Evolutionary conservation across 1,140 invertebrate species (phyloP), one percentile per base, ranked within the genome.

Genomic region (Diploscapter pachys): DNA sequence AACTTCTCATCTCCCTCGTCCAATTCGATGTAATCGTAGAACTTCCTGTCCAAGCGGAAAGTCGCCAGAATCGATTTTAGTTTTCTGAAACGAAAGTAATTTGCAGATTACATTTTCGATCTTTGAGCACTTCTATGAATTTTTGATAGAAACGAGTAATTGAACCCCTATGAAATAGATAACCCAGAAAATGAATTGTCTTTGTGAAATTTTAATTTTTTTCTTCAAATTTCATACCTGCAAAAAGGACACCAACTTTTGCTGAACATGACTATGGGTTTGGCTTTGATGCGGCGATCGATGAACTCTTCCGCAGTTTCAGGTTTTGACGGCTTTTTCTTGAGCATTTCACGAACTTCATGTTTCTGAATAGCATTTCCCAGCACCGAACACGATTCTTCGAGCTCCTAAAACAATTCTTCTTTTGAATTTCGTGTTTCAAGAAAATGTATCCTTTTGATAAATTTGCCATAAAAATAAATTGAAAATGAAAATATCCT

Each of bases 1-100:
- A 67, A 67, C 64, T 57, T 59, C 50, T 74, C 72, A 2, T 52
- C 4, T 48, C 64, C 57, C 57, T 74, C 64, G n/a, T 74, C 72
- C 54, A 68, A 62, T 50, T 74, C 72, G 9, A 74, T 48, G 66
- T 68, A 74, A 0, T 49, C 66, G 48, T 62, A 64, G 9, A 66
- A 56, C 49, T 69, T 11, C 8, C 65, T 49, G 11, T 13, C 11
- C 51, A 68, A 55, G 5, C 66, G 66, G 66, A 68, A 68, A 9
- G 66, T 68, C 52, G 66, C 66, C 66, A 68, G 51, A 6, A 68
- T 55, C 11, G 66, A 68, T 55, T 68, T 68, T 6, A 55, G 52
- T 55, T 68, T 68, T 55, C 66, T 65, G 31, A 9, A 31, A 65
- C 9, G 8, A 65, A 8, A 65, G 6, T 65, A 50, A 65, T 31